These are phyloP conservation scores for Coboldia fuscipes DNA, from an alignment of 1,140 invertebrate genomes.

Conservation along the genomic window DNA sequence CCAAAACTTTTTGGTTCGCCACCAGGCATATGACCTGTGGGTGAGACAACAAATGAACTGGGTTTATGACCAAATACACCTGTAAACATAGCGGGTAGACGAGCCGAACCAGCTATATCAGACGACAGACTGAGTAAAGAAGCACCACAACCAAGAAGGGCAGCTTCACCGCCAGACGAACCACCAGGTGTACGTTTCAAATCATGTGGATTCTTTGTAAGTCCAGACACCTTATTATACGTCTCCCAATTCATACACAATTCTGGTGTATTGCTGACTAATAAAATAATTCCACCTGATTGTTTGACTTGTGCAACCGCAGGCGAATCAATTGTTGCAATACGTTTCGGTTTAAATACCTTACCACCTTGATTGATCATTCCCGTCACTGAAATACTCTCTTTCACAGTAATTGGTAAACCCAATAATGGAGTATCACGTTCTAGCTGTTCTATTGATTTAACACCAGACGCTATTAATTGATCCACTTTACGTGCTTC, in stretches of 20 bases:
- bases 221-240: slow-evolving; percentile 66
- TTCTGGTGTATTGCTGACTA: slow-evolving; percentile 82
- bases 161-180: slow-evolving; percentile 55
- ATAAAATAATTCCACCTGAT: slow-evolving; percentile 68
- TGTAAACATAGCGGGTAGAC: slow-evolving; percentile 67
- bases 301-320: slow-evolving; percentile 39
- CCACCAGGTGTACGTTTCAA: slow-evolving; percentile 47
- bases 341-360: slow-evolving; percentile 24
- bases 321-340: slow-evolving; percentile 45
- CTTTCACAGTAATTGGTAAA: slow-evolving; percentile 42
- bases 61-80: slow-evolving; percentile 74
- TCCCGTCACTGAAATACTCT: slow-evolving; percentile 38
- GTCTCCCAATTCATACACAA: slow-evolving; percentile 81
- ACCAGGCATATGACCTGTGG: slow-evolving; percentile 30
- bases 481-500: slow-evolving; percentile 30
- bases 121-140: slow-evolving; percentile 63
- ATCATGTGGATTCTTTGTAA: slow-evolving; percentile 78
- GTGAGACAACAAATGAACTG: slow-evolving; percentile 34
- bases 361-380: slow-evolving; percentile 31
- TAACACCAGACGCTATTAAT: slow-evolving; percentile 19
- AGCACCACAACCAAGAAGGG: slow-evolving; percentile 43
- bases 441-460: slow-evolving; percentile 24
- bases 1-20: slow-evolving; percentile 29
- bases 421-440: slow-evolving; percentile 35
- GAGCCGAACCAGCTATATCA: slow-evolving; percentile 65